Evolutionary conservation across 2,888 invertebrate species (phyloP), one percentile per base, ranked within the genome.

Genomic region (Lasioglossum lativentre): DNA sequence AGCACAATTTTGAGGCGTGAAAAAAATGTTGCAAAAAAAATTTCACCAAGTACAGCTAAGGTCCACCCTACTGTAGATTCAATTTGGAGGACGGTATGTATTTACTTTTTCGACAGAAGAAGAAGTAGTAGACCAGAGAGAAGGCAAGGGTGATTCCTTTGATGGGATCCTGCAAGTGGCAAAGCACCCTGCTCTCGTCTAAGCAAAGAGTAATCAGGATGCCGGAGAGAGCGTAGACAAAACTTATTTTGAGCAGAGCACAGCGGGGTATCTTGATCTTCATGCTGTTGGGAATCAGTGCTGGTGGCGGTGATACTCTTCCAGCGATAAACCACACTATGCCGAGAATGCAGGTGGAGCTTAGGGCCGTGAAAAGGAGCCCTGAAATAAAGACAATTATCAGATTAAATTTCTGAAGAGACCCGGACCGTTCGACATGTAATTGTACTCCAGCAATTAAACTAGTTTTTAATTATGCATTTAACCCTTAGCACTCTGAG

Each of bases 121-220:
- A 96, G 94, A 96, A 96, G 91, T 96, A 96, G 92, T 96, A 96
- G 23, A 96, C 95, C 75, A 96, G 93, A 0, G 96, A 96, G 91
- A 96, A 96, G 16, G 96, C 96, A 76, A 96, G 92, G 8, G 96
- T 95, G 70, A 96, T 95, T 76, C 96, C 96, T 91, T 96, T 96
- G 66, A 96, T 95, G 1, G 96, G 96, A 93, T 96, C 96, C 91
- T 96, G 96, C 66, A 96, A 94, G 92, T 96, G 96, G 87, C 96
- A 96, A 76, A 96, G 94, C 8, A 96, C 96, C 89, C 96, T 93
- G 88, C 96, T 95, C 82, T 95, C 94, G 90, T 96, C 96, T 86
- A 96, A 91, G 4, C 96, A 95, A 88, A 96, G 95, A n/a, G 96
- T 95, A 66, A 96, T 94, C 75, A 96, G 94, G 88, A 96, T 95